Percentiles rank a stretch among this genome's conserved stretches.
Evolutionary conservation across 2,113 vertebrate species (phyloP).

Genomic region (Lota lota): DNA sequence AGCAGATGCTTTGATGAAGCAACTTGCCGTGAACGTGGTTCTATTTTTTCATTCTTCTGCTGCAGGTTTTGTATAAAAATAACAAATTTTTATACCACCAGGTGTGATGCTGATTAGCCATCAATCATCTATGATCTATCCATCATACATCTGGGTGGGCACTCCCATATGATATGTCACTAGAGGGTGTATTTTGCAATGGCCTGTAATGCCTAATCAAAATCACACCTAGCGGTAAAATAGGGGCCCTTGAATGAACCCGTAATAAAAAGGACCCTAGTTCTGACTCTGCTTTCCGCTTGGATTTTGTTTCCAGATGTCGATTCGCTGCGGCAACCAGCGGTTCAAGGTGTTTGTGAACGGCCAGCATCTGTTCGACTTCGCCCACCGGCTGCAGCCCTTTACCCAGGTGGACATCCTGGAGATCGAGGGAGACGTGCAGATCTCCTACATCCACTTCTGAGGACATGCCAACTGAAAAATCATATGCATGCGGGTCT

Average conservation of each 20-base stretch:
- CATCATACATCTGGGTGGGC: no score
- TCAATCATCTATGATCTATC: no score
- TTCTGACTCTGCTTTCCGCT: not conserved
- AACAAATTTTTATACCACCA: no score
- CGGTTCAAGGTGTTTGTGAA: conserved; percentile 80
- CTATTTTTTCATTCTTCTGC: no score
- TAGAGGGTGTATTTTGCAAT: not conserved
- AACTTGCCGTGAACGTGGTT: no score
- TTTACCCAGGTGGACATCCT: conserved; percentile 72
- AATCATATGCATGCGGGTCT: no score
- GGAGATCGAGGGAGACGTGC: conserved; percentile 75
- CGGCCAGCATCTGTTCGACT: conserved; percentile 79
- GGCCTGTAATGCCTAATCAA: not conserved
- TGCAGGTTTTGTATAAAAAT: no score
- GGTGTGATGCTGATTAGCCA: no score
- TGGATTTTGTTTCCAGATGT: conserved; percentile 64
- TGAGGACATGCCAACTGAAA: conserved; percentile 30
- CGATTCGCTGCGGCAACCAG: conserved; percentile 73
- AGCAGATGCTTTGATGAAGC: no score
- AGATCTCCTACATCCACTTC: conserved; percentile 80
- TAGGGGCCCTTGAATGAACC: not conserved
- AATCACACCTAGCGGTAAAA: not conserved
- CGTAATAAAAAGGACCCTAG: not conserved
- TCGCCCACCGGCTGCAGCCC: conserved; percentile 60
- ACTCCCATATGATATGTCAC: no score